Conservation (phyloP, 2,888 invertebrate genomes). For the Drosophila nigritarsus region DNA sequence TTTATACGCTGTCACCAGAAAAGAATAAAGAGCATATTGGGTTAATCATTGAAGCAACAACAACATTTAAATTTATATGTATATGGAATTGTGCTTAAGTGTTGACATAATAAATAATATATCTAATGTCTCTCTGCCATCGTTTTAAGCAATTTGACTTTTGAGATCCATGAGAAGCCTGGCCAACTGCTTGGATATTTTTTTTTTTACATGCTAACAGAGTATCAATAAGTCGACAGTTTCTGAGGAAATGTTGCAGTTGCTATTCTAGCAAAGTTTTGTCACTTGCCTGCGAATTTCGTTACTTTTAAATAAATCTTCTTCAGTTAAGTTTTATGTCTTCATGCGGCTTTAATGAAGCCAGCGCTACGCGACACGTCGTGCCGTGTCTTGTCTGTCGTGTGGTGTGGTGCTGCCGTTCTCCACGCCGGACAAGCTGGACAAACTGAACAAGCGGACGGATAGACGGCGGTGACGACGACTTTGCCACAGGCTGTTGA, state of each 20-base stretch:
- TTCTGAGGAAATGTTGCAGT: neutral
- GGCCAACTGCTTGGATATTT: neutral
- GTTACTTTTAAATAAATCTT: conserved; percentile 68
- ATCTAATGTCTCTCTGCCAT: neutral
- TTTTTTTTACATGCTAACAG: neutral
- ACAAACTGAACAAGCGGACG: conserved; percentile 7
- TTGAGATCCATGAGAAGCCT: neutral
- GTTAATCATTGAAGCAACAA: neutral
- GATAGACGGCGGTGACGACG: conserved; percentile 15
- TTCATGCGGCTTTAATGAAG: conserved; percentile 67
- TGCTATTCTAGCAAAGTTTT: conserved; percentile 46
- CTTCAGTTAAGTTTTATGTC: conserved; percentile 62
- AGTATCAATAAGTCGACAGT: conserved; percentile 1
- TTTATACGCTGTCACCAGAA: neutral
- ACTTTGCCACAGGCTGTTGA: conserved; percentile 57
- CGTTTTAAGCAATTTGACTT: neutral
- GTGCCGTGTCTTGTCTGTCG: conserved; percentile 23
- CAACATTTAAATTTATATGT: no score
- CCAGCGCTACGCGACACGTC: conserved; percentile 19
- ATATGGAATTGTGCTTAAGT: neutral
- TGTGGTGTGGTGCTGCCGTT: conserved; percentile 16
- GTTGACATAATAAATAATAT: no score
- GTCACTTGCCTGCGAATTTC: conserved; percentile 55
- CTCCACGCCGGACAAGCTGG: conserved; percentile 27
- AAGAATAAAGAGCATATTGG: neutral